A percentile compares a stretch with the other conserved stretches of the same genome.
phyloP scores from a whole-genome alignment of 2,113 vertebrate genomes.

The Mastomys coucha region DNA sequence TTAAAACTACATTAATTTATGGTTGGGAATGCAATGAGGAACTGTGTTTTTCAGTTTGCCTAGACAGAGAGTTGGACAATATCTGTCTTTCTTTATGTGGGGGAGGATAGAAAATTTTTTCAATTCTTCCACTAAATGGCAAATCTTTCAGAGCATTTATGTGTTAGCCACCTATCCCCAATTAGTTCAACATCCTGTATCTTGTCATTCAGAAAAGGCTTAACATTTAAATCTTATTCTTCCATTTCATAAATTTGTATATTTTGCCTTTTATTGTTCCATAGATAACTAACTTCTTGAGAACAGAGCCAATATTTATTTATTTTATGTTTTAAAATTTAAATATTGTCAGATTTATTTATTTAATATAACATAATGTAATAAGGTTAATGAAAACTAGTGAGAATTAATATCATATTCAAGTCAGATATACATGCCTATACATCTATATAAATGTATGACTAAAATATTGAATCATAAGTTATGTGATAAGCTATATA shows the following conservation, averaged over 20 bases:
- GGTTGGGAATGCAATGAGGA: neutral
- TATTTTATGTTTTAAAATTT: too few relatives aligned
- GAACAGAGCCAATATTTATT: neutral
- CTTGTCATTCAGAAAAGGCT: neutral
- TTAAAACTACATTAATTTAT: neutral
- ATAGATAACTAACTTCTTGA: neutral
- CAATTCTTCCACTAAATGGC: neutral
- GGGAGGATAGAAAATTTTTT: neutral
- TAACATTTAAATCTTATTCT: neutral
- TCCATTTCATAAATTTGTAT: neutral
- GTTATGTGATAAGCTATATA: neutral
- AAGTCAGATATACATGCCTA: neutral
- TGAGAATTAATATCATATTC: neutral
- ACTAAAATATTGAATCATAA: neutral
- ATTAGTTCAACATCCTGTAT: neutral
- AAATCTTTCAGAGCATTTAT: too few relatives aligned
- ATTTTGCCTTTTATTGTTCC: neutral
- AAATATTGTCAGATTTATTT: neutral
- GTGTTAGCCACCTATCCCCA: neutral
- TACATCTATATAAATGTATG: neutral
- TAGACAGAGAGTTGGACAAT: neutral
- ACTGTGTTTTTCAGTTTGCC: neutral
- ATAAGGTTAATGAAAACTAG: neutral
- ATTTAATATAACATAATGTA: neutral
- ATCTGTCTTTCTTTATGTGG: neutral